Conservation (phyloP, 2,888 invertebrate species). For the Molorchus minor region DNA sequence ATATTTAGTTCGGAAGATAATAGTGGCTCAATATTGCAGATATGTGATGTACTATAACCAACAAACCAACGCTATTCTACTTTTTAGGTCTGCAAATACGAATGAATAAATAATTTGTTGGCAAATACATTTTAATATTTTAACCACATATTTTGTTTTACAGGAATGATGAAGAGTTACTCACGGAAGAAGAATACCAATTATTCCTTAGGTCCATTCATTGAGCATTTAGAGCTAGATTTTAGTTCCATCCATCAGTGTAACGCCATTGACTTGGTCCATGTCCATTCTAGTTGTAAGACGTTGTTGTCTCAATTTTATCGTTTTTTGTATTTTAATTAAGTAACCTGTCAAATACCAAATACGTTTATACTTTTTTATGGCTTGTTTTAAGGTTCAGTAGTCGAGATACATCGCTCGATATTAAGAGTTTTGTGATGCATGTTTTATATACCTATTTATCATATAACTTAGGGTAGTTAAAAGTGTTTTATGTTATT, state of each 20-base stretch:
- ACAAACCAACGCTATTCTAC: too few species aligned
- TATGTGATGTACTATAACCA: too few species aligned
- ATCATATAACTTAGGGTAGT: constrained; percentile 5
- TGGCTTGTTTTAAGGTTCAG: too few species aligned
- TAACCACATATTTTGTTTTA: too few species aligned
- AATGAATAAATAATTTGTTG: too few species aligned
- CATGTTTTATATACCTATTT: constrained; percentile 5
- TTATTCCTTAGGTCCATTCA: constrained; percentile 51
- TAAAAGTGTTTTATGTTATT: constrained; percentile 7
- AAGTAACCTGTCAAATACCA: constrained; percentile 4
- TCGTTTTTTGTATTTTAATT: constrained; percentile 5
- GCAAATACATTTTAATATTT: too few species aligned
- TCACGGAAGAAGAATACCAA: constrained; percentile 56
- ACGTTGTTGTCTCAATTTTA: constrained; percentile 26
- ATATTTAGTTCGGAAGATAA: too few species aligned
- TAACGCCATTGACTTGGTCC: constrained; percentile 21
- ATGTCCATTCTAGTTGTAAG: constrained; percentile 18
- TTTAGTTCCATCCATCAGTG: constrained; percentile 41
- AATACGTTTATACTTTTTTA: constrained; percentile 1
- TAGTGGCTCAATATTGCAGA: too few species aligned
- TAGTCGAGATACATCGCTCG: too few species aligned
- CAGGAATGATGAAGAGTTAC: constrained; percentile 47
- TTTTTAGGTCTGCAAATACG: too few species aligned
- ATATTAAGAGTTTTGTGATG: too few species aligned
- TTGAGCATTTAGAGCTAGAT: constrained; percentile 42